Conservation (phyloP, 2,797 vertebrate genomes). For the Pantherophis vulpinus region DNA sequence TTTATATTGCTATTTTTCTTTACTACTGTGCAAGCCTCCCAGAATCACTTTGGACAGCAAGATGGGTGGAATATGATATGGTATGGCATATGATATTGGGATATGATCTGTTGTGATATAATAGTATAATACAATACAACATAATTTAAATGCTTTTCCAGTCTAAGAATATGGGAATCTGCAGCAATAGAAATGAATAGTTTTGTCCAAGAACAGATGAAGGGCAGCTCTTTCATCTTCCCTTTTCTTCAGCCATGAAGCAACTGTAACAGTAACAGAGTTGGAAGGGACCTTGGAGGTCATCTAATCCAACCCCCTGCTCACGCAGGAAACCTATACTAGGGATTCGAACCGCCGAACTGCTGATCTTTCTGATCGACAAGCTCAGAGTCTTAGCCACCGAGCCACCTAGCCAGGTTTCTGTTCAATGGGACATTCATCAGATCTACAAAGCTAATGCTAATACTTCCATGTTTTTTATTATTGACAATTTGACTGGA, state of each 20-base stretch:
- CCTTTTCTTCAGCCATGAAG: not conserved
- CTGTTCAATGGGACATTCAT: not conserved
- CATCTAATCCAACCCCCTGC: too few species aligned
- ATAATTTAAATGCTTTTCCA: not conserved
- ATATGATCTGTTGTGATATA: not conserved
- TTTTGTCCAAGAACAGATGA: not conserved
- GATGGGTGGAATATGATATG: not conserved
- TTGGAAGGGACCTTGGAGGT: too few species aligned
- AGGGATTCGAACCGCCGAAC: too few species aligned
- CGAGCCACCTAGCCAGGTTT: too few species aligned
- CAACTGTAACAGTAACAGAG: not conserved
- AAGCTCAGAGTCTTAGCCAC: too few species aligned
- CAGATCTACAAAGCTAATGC: accelerated
- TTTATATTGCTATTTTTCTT: not conserved
- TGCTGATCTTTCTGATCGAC: too few species aligned
- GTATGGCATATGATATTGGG: not conserved
- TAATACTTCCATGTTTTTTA: not conserved
- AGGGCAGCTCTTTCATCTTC: not conserved
- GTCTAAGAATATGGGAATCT: not conserved
- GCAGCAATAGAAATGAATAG: not conserved
- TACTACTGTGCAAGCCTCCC: not conserved
- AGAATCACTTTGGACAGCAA: not conserved
- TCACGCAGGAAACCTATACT: too few species aligned
- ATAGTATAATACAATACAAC: not conserved
- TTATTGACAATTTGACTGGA: constrained; percentile 21